Evolutionary conservation across 2,888 invertebrate genomes (phyloP).

Genomic region (Timema cristinae): DNA sequence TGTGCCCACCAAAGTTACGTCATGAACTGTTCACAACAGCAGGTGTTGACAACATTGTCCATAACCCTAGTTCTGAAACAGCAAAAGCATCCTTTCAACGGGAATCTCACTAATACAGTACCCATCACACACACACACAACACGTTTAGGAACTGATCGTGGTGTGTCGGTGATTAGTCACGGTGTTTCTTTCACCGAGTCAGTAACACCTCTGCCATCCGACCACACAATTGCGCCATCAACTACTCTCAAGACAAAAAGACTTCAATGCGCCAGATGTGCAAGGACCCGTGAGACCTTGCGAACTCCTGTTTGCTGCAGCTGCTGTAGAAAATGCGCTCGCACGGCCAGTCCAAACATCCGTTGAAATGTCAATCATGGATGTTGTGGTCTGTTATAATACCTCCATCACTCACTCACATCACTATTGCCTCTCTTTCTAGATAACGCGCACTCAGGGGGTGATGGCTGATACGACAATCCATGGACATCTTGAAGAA

Average conservation of each 20-base stretch:
- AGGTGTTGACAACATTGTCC: too few relatives aligned
- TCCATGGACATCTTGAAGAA: slow-evolving; percentile 14
- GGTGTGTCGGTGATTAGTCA: too few relatives aligned
- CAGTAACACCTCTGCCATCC: too few relatives aligned
- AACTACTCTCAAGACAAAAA: background rate
- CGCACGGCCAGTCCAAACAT: slow-evolving; percentile 8
- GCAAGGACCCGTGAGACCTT: slow-evolving; percentile 11
- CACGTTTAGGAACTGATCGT: too few relatives aligned
- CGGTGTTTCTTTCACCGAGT: too few relatives aligned
- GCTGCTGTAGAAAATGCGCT: background rate
- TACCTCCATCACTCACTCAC: background rate
- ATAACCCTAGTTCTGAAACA: too few relatives aligned
- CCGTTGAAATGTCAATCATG: slow-evolving; percentile 2
- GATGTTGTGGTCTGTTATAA: slow-evolving; percentile 10
- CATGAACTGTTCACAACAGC: too few relatives aligned
- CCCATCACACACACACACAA: too few relatives aligned
- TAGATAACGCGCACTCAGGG: slow-evolving; percentile 1
- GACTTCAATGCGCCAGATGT: slow-evolving; percentile 1
- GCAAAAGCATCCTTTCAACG: too few relatives aligned
- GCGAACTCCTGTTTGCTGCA: slow-evolving; percentile 9
- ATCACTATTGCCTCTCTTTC: slow-evolving; percentile 12
- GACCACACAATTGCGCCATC: background rate
- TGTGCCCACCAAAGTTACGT: too few relatives aligned
- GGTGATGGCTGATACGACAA: slow-evolving; percentile 8
- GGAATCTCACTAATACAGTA: too few relatives aligned